Conservation (phyloP, 2,797 vertebrate species). For the Acrossocheilus fasciatus region DNA sequence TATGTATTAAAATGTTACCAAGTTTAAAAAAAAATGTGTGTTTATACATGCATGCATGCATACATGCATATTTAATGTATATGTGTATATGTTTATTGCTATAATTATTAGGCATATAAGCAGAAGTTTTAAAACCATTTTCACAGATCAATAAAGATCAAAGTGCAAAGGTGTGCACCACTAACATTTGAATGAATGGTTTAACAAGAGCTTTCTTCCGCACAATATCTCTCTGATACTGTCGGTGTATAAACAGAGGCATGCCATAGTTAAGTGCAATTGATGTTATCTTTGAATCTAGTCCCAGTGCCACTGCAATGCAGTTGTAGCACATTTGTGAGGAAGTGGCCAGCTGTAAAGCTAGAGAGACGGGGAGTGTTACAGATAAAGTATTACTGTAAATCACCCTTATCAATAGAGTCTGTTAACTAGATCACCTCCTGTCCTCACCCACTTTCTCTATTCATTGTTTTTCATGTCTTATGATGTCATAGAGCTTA, state of each 20-base stretch:
- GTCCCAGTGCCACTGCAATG: constrained; percentile 51
- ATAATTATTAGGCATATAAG: background rate
- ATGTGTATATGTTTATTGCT: background rate
- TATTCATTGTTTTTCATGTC: constrained; percentile 27
- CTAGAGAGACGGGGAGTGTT: constrained; percentile 28
- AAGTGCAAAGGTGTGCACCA: background rate
- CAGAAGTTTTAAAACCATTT: background rate
- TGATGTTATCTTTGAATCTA: constrained; percentile 43
- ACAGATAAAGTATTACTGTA: constrained; percentile 40
- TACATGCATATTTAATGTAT: background rate
- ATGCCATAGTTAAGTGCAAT: background rate
- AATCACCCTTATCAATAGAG: constrained; percentile 58
- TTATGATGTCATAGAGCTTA: background rate
- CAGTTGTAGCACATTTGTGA: constrained; percentile 35
- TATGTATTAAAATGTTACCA: background rate
- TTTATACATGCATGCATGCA: too few relatives aligned
- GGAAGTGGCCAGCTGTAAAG: background rate
- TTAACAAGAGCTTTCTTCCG: background rate
- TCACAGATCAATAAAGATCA: constrained; percentile 2
- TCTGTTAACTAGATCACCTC: constrained; percentile 69
- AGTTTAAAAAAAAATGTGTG: too few relatives aligned
- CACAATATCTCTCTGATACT: constrained; percentile 9
- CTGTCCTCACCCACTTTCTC: constrained; percentile 27
- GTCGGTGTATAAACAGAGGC: background rate
- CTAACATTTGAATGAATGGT: background rate